A percentile compares a stretch with the other conserved stretches of the same genome.
Evolutionary conservation across 2,113 vertebrate species (phyloP).

Genomic region (Brienomyrus brachyistius): DNA sequence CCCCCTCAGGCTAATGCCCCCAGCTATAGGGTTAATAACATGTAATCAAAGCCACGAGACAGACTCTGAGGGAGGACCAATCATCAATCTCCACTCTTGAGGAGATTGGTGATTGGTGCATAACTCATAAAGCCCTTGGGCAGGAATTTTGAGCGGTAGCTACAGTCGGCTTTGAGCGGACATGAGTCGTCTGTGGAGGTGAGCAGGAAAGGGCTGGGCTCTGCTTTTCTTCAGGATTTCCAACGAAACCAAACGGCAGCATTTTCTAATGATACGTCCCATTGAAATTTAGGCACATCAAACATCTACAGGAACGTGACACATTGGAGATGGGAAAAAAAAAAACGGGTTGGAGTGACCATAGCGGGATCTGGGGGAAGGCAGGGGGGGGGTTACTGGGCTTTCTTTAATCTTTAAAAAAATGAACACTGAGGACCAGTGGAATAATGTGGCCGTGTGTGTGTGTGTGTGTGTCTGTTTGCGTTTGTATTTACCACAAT

Average conservation of each 20-base stretch:
- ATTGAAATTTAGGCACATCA: background rate
- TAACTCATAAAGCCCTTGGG: background rate
- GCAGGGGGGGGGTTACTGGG: background rate
- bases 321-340: background rate
- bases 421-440: background rate
- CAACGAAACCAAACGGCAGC: background rate
- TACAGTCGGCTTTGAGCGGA: background rate
- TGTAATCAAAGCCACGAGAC: slow-evolving; percentile 51
- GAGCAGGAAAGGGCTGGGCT: background rate
- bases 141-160: background rate
- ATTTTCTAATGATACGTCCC: background rate
- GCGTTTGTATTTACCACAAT: background rate
- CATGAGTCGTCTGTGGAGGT: background rate
- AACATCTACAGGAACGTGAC: background rate
- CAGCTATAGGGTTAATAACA: slow-evolving; percentile 43
- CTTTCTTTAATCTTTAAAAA: background rate
- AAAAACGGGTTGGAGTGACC: background rate
- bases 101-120: background rate
- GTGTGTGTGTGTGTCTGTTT: background rate
- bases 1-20: slow-evolving; percentile 43
- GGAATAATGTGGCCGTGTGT: background rate
- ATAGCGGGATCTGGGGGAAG: background rate
- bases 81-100: background rate
- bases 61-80: slow-evolving; percentile 15
- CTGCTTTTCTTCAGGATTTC: background rate